Evolutionary conservation across 2,113 vertebrate species (phyloP), one percentile per base, ranked within the genome.

Genomic region (Engraulis encrasicolus): DNA sequence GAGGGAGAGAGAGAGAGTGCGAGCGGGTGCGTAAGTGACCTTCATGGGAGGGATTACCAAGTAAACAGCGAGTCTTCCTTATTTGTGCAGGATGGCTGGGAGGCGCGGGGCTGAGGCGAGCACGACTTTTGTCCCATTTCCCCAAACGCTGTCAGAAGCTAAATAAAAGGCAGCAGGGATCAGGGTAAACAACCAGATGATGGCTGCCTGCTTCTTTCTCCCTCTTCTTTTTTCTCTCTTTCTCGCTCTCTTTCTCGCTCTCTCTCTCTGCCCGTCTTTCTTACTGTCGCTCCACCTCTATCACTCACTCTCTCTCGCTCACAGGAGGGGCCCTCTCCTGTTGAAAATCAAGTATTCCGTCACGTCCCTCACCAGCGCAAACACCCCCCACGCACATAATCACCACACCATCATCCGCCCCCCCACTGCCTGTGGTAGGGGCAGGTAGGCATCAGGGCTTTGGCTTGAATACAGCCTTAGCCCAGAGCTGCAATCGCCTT

Each of bases 141-240:
- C 50, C 31, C 38, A 84, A 84, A 87, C 86, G 40, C 81, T 79
- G 87, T 84, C 66, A 79, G 84, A 38, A 66, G 78, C 87, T 87
- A 88, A 87, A 89, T 83, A 87, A 89, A 88, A 87, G 80, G 84
- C 77, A 85, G 78, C 58, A 52, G 80, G 86, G 87, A 91, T 90
- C 89, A 91, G 88, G 89, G 88, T 88, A 89, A 92, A 90, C 88
- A 88, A 86, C 58, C 17, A 89, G 77, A 88, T 82, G 77, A 77
- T 82, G 31, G 80, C 84, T 45, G 4, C 9, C 40, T 3, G 3
- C 40, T 3, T 45, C 40, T 45, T 9, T 45, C 40, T n/a, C n/a
- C n/a, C n/a, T n/a, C n/a, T n/a, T n/a, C n/a, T n/a, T n/a, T n/a
- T n/a, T n/a, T n/a, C 4, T 45, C 40, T 45, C 40, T 9, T 45